Percentiles rank a stretch among this genome's conserved stretches.
These are phyloP conservation scores for Clitarchus hookeri DNA, from an alignment of 2,888 invertebrate genomes.

Conservation along the genomic window DNA sequence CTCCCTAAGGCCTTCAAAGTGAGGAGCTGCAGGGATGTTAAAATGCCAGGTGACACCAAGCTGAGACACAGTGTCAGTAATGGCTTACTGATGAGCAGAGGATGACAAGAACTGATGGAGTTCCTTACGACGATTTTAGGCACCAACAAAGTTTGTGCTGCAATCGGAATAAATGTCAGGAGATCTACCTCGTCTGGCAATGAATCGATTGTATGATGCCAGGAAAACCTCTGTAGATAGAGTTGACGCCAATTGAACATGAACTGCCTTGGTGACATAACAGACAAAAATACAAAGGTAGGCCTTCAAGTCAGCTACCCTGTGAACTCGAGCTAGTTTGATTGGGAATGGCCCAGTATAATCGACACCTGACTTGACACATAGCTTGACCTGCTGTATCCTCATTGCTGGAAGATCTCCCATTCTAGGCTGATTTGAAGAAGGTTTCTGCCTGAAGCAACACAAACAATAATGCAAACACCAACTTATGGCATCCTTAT, in stretches of 20 bases:
- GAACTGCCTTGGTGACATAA: background rate
- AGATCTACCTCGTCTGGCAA: background rate
- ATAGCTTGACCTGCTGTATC: background rate
- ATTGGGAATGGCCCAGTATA: background rate
- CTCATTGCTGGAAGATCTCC: no score
- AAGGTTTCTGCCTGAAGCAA: background rate
- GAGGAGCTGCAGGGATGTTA: background rate
- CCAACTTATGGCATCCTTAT: background rate
- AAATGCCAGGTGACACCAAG: background rate
- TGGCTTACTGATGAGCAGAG: background rate
- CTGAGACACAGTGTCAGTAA: background rate
- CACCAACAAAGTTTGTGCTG: background rate
- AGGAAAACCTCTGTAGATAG: background rate
- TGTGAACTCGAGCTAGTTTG: background rate
- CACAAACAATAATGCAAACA: background rate
- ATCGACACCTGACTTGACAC: background rate
- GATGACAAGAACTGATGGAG: background rate
- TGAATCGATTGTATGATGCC: background rate
- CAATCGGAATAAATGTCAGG: background rate
- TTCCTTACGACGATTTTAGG: background rate
- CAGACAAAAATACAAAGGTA: no score
- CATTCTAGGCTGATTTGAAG: no score
- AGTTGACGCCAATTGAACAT: background rate
- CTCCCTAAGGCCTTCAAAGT: background rate
- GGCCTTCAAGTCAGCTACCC: no score